These are phyloP conservation scores for Vultur gryphus DNA, from an alignment of 2,797 vertebrate genomes.

Conservation along the genomic window DNA sequence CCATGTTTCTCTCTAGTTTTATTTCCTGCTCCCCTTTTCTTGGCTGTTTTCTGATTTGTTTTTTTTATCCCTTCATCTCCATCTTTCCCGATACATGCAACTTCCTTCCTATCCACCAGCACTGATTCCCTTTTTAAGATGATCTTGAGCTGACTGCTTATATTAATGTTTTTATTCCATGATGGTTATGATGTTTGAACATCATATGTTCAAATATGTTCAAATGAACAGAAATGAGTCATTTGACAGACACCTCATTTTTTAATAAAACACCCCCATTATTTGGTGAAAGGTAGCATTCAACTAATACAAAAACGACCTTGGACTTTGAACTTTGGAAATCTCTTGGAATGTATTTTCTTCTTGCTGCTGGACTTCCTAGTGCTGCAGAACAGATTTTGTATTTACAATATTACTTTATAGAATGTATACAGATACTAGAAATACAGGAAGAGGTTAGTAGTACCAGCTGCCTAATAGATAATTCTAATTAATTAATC, in stretches of 20 bases:
- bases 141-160: background rate
- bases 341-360: background rate
- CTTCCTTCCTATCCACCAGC: background rate
- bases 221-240: background rate
- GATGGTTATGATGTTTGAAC: background rate
- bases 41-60: background rate
- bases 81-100: background rate
- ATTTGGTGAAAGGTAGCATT: background rate
- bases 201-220: too few species aligned
- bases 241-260: background rate
- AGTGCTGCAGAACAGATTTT: background rate
- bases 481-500: background rate
- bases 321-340: background rate
- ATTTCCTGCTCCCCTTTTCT: background rate
- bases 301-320: background rate
- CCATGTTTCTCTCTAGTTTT: background rate
- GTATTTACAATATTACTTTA: background rate
- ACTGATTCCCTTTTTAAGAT: background rate
- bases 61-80: background rate
- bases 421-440: background rate
- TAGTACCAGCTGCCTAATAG: background rate
- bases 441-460: background rate
- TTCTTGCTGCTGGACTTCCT: background rate
- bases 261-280: background rate
- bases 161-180: background rate